Evolutionary conservation across 2,888 invertebrate species (phyloP), one percentile per base, ranked within the genome.

Genomic region (Dasysyrphus albostriatus): DNA sequence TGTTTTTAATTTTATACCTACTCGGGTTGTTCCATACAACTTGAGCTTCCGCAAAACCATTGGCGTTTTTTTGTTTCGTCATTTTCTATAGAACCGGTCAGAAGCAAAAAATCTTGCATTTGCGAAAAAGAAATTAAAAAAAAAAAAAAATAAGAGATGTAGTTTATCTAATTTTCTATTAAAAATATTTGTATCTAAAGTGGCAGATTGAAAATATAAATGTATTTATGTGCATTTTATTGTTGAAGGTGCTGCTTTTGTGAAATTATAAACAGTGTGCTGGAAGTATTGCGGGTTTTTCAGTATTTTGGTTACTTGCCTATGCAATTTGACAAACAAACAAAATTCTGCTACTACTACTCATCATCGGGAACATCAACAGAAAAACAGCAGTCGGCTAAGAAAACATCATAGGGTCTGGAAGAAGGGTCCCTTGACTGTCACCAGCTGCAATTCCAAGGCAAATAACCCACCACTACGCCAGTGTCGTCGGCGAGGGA

Each of bases 21-120:
- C 10, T 44, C 63, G 24, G 39, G 39, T 59, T 47, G 39, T 59
- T 47, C 24, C 54, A 61, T 54, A 54, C 61, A 58, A 70, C 47
- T 42, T 19, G 29, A 74, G 63, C 44, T 75, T 29, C 58, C 61
- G 75, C 76, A 72, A 72, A 59, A 80, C 44, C 65, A 59, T 67
- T 72, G 19, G 58, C 54, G 29, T 72, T 72, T 84, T 72, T 61
- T 67, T 47, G 0, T 63, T 61, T 49, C 8, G 1, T 39, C 61
- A 14, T 32, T 10, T 32, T 65, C n/a, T 5, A 37, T 16, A 16
- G 72, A 87, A 83, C 87, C 87, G 83, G 87, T 87, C 87, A 59
- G 39, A 42, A 58, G 49, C 65, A 32, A 61, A 78, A 59, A 51
- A 59, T 51, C 34, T 75, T 39, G 39, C 32, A 34, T 32, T n/a